A percentile compares a stretch with the other conserved stretches of the same genome.
Evolutionary conservation across 1,140 invertebrate genomes (phyloP).

Genomic region (Drosophila repleta): DNA sequence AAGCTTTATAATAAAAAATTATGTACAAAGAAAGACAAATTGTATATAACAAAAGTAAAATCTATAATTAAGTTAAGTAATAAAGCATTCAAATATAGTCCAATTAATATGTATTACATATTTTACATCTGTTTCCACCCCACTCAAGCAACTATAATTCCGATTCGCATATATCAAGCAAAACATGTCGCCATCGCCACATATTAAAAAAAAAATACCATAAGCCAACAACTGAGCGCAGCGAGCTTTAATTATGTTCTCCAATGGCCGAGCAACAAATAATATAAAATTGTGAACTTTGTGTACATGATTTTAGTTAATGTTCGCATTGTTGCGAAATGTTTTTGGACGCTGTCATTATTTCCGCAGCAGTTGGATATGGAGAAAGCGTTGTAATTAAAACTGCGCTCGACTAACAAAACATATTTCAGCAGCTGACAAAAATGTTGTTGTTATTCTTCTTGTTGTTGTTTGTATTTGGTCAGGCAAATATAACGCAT

Average conservation of each 20-base stretch:
- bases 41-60: too few relatives aligned
- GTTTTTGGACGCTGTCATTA: conserved; percentile 13
- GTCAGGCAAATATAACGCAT: conserved; percentile 56
- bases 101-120: too few relatives aligned
- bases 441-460: conserved; percentile 5
- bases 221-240: background rate
- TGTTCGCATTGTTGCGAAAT: conserved; percentile 14
- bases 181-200: background rate
- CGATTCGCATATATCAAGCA: too few relatives aligned
- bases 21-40: too few relatives aligned
- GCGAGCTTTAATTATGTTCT: background rate
- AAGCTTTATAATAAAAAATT: too few relatives aligned
- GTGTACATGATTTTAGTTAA: conserved; percentile 17
- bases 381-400: conserved; percentile 58
- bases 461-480: conserved; percentile 26
- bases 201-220: background rate
- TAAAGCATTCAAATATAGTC: too few relatives aligned
- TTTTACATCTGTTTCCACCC: too few relatives aligned
- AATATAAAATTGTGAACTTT: conserved; percentile 2
- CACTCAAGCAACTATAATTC: too few relatives aligned
- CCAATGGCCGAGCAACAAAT: background rate
- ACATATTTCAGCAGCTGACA: conserved; percentile 30
- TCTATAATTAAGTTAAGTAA: too few relatives aligned
- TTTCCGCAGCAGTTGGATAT: conserved; percentile 2
- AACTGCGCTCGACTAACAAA: conserved; percentile 51